phyloP scores from a whole-genome alignment of 2,113 vertebrate genomes.

The Psettodes erumei region DNA sequence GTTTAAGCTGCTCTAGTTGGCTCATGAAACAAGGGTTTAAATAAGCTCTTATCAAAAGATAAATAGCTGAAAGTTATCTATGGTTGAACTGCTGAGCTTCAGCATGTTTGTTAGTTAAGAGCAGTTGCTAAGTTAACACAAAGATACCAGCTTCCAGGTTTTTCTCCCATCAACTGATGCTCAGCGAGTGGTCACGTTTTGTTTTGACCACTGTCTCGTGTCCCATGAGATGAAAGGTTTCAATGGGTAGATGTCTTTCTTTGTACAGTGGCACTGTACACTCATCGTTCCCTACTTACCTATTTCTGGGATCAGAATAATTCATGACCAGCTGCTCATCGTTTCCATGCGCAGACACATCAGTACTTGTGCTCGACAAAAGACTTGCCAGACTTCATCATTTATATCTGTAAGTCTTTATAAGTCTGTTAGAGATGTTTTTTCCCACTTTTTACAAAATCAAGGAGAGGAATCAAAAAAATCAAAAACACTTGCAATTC shows the following conservation, averaged over 20 bases:
- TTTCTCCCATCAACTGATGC: background rate
- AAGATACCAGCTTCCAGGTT: background rate
- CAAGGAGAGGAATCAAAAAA: slow-evolving; percentile 73
- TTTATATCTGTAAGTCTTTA: slow-evolving; percentile 80
- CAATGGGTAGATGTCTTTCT: background rate
- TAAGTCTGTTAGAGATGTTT: slow-evolving; percentile 82
- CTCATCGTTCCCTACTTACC: slow-evolving; percentile 23
- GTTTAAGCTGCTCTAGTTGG: background rate
- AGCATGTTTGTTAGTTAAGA: background rate
- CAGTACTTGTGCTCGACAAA: slow-evolving; percentile 33
- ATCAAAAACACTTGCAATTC: slow-evolving; percentile 81
- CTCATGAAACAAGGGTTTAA: slow-evolving; percentile 6
- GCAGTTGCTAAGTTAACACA: slow-evolving; percentile 5
- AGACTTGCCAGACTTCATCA: slow-evolving; percentile 51
- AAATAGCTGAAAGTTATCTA: background rate
- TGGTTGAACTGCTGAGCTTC: background rate
- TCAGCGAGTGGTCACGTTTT: slow-evolving; percentile 1
- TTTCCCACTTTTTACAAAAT: slow-evolving; percentile 86
- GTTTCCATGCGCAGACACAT: slow-evolving; percentile 16
- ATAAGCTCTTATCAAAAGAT: background rate
- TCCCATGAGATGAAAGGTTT: slow-evolving; percentile 1
- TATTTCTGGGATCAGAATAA: background rate
- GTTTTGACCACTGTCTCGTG: background rate
- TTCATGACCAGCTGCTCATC: slow-evolving; percentile 16
- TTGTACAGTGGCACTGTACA: background rate